Conservation (phyloP, 2,888 invertebrate species). For the Punctoribates punctum region DNA sequence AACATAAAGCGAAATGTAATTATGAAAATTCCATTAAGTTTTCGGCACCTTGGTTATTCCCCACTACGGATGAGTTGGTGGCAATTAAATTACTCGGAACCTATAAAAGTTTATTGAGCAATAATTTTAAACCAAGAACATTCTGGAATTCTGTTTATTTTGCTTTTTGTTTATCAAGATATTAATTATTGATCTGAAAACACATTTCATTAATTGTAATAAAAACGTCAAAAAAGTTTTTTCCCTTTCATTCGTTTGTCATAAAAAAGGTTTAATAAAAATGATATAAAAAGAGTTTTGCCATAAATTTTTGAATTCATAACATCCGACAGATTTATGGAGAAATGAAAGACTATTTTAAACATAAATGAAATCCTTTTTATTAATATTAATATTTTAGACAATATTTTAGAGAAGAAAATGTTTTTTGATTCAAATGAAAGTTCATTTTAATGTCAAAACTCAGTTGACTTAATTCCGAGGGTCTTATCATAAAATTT, state of each 20-base stretch:
- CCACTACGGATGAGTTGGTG: too few relatives aligned
- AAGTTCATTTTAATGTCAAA: neutral
- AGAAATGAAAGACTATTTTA: neutral
- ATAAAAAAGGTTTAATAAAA: neutral
- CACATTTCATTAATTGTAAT: neutral
- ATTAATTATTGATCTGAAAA: constrained; percentile 1
- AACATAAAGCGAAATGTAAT: too few relatives aligned
- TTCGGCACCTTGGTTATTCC: too few relatives aligned
- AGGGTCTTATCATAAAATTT: neutral
- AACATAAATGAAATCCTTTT: constrained; percentile 17
- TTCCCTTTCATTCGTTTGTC: too few relatives aligned
- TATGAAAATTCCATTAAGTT: too few relatives aligned
- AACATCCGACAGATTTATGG: constrained; percentile 8
- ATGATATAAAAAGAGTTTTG: neutral
- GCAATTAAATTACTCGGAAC: neutral
- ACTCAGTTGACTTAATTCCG: neutral
- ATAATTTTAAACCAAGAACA: neutral
- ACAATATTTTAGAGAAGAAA: neutral
- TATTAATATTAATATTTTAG: neutral
- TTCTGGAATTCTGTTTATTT: neutral
- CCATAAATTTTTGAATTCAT: neutral
- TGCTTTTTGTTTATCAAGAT: neutral
- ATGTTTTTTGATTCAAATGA: neutral
- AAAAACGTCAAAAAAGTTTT: neutral
- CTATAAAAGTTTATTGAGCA: neutral